Percentiles rank a stretch among this genome's conserved stretches.
phyloP scores from a whole-genome alignment of 2,113 vertebrate species.

The Platichthys stellatus region DNA sequence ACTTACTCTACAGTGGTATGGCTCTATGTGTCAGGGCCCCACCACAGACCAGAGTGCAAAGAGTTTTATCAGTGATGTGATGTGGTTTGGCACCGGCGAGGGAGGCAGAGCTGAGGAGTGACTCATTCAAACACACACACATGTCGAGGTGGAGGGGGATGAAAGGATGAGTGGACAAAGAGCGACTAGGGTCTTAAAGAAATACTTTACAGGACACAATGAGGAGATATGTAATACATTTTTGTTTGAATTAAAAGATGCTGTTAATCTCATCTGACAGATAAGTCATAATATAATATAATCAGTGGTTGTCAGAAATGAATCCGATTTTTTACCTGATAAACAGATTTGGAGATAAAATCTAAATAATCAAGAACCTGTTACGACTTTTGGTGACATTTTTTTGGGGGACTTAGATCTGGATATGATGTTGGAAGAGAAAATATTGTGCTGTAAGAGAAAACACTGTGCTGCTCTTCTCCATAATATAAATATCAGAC shows the following conservation, averaged over 20 bases:
- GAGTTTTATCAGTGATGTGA: conserved; percentile 63
- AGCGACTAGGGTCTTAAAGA: conserved; percentile 26
- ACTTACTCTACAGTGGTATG: conserved; percentile 24
- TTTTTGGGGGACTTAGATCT: background rate
- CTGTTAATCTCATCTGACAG: background rate
- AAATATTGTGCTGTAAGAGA: no score
- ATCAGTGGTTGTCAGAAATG: conserved; percentile 20
- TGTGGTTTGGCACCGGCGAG: conserved; percentile 61
- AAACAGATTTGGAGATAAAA: no score
- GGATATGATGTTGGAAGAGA: background rate
- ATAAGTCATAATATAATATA: conserved; percentile 5
- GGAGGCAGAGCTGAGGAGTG: conserved; percentile 27
- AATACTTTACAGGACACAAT: conserved; percentile 6
- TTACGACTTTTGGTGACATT: background rate
- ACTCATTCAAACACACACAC: conserved; percentile 39
- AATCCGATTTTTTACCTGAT: no score
- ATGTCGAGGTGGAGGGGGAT: conserved; percentile 28
- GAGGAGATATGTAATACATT: background rate
- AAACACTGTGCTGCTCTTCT: no score
- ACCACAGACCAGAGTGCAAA: conserved; percentile 43
- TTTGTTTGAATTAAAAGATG: background rate
- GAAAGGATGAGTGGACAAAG: conserved; percentile 29
- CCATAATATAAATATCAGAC: no score
- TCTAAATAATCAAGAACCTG: no score
- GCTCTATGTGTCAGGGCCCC: conserved; percentile 46